These are phyloP conservation scores for Lichenostomus cassidix DNA, from an alignment of 2,113 vertebrate species.

Conservation along the genomic window DNA sequence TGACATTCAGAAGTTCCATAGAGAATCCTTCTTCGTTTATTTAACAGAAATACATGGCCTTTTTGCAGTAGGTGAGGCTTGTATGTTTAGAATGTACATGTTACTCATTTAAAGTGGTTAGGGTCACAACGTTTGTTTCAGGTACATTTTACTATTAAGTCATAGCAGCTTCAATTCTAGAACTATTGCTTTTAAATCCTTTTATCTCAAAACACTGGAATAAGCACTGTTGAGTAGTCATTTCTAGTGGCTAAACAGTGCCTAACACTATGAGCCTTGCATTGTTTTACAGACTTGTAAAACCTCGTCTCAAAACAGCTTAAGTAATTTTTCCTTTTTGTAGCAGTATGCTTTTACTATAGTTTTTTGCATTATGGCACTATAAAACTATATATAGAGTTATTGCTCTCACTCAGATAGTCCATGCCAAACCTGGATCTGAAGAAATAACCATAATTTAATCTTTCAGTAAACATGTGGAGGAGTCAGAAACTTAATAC, in stretches of 20 bases:
- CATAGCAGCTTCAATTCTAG: background rate
- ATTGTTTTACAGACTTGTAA: background rate
- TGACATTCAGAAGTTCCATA: accelerated
- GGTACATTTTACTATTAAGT: background rate
- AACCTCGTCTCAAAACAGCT: background rate
- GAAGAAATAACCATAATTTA: background rate
- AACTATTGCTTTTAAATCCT: background rate
- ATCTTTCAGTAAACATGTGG: background rate
- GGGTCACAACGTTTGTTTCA: background rate
- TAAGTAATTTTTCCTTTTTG: background rate
- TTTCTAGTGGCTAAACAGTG: background rate
- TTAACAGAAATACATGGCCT: background rate
- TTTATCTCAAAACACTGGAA: background rate
- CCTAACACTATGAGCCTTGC: background rate
- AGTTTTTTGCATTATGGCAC: background rate
- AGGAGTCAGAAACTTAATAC: background rate
- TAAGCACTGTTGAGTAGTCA: background rate
- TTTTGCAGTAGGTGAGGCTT: background rate
- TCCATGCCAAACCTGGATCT: background rate
- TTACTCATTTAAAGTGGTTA: background rate
- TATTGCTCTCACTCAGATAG: background rate
- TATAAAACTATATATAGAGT: background rate
- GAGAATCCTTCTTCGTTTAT: background rate
- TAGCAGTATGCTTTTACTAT: background rate
- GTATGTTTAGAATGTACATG: background rate